These are phyloP conservation scores for Balearica regulorum DNA, from an alignment of 2,797 vertebrate species.

Conservation along the genomic window DNA sequence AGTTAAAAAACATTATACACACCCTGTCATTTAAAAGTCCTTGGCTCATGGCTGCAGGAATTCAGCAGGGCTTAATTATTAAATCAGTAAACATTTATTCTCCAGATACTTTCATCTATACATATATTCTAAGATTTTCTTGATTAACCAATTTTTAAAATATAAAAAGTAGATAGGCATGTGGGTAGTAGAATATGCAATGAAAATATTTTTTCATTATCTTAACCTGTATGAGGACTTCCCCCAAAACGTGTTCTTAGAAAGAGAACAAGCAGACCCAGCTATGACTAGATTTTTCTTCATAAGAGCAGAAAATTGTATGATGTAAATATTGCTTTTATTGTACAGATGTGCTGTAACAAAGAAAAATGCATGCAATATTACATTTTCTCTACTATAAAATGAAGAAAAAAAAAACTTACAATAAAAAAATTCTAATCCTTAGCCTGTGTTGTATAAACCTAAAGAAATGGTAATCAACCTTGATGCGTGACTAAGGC, in stretches of 20 bases:
- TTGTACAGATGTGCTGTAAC: constrained; percentile 58
- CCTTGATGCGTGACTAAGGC: constrained; percentile 75
- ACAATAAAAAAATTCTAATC: constrained; percentile 58
- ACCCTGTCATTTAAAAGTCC: constrained; percentile 21
- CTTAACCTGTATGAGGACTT: neutral
- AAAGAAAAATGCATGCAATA: constrained; percentile 57
- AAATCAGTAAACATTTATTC: neutral
- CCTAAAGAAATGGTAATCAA: constrained; percentile 69
- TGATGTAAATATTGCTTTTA: constrained; percentile 55
- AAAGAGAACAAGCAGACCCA: constrained; percentile 36
- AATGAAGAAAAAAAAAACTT: constrained; percentile 63
- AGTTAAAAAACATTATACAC: neutral
- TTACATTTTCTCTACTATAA: constrained; percentile 63
- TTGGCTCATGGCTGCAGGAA: constrained; percentile 42
- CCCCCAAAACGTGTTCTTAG: neutral
- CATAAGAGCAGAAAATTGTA: constrained; percentile 40
- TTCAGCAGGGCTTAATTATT: neutral
- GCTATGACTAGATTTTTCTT: constrained; percentile 14
- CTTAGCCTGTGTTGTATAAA: constrained; percentile 59
- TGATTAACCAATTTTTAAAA: neutral
- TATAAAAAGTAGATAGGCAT: neutral
- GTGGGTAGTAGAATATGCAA: neutral
- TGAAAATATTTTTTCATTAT: neutral
- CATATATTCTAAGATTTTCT: neutral
- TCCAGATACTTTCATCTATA: neutral